Evolutionary conservation across 2,797 vertebrate genomes (phyloP).

Genomic region (Manis pentadactyla): DNA sequence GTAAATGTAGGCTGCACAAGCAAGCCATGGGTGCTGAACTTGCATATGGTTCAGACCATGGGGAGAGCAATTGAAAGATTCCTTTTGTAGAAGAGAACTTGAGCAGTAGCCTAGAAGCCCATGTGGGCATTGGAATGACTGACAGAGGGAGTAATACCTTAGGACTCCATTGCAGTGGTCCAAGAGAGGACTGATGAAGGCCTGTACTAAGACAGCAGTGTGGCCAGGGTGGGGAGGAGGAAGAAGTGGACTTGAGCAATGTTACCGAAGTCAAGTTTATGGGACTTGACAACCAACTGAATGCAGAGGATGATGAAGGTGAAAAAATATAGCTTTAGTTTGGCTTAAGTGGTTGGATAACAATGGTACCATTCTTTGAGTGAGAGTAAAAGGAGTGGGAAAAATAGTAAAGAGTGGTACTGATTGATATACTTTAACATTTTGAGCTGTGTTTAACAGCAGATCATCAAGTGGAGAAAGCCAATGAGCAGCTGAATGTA

Average conservation of each 20-base stretch:
- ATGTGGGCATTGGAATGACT: not conserved
- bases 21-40: fast-evolving
- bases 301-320: not conserved
- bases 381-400: not conserved
- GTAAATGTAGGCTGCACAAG: not conserved
- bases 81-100: not conserved
- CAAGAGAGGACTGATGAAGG: not conserved
- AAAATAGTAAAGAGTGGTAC: not conserved
- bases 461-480: not conserved
- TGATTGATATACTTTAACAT: not conserved
- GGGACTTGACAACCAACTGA: not conserved
- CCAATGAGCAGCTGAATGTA: not conserved
- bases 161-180: not conserved
- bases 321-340: not conserved
- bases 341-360: not conserved
- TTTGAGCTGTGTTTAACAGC: not conserved
- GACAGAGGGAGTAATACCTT: not conserved
- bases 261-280: too few species aligned
- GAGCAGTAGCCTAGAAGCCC: not conserved
- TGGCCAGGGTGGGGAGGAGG: not conserved
- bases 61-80: not conserved
- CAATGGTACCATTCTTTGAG: not conserved
- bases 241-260: not conserved
- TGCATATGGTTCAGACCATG: not conserved
- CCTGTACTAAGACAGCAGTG: fast-evolving